Evolutionary conservation across 2,797 vertebrate genomes (phyloP).

Genomic region (Phoeniculus purpureus): DNA sequence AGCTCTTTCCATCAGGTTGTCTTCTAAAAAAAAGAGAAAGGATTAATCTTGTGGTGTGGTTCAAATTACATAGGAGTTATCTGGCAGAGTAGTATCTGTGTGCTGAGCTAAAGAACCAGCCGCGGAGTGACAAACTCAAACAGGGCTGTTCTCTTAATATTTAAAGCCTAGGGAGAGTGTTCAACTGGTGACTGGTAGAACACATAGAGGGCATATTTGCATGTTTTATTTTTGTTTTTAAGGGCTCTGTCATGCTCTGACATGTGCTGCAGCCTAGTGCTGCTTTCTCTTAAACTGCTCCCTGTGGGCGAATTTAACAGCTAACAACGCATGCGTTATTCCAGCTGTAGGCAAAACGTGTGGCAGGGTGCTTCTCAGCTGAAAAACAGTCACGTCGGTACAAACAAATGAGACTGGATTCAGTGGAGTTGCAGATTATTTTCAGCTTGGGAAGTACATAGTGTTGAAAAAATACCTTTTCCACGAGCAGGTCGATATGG

Average conservation of each 20-base stretch:
- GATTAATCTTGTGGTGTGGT: constrained; percentile 61
- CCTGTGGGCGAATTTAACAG: constrained; percentile 30
- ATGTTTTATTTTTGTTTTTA: constrained; percentile 40
- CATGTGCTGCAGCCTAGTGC: not conserved
- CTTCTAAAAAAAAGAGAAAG: constrained; percentile 50
- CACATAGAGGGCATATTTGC: constrained; percentile 6
- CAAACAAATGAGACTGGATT: constrained; percentile 34
- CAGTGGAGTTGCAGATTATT: not conserved
- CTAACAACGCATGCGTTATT: constrained; percentile 33
- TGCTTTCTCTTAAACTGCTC: constrained; percentile 49
- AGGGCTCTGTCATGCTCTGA: constrained; percentile 7
- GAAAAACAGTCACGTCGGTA: constrained; percentile 8
- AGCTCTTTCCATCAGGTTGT: constrained; percentile 75
- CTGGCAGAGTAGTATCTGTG: constrained; percentile 18
- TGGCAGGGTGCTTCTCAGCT: constrained; percentile 17
- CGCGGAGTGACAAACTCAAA: constrained; percentile 37
- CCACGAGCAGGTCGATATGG: not conserved
- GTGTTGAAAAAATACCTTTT: constrained; percentile 11
- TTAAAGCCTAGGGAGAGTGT: constrained; percentile 30
- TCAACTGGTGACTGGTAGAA: not conserved
- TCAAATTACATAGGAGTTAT: constrained; percentile 70
- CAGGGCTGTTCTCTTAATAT: constrained; percentile 11
- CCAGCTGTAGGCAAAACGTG: constrained; percentile 45
- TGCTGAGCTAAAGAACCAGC: constrained; percentile 32
- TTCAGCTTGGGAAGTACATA: constrained; percentile 16